Base-by-base conservation (phyloP, 2,113 vertebrate species). In the Cranoglanis bouderius region DNA sequence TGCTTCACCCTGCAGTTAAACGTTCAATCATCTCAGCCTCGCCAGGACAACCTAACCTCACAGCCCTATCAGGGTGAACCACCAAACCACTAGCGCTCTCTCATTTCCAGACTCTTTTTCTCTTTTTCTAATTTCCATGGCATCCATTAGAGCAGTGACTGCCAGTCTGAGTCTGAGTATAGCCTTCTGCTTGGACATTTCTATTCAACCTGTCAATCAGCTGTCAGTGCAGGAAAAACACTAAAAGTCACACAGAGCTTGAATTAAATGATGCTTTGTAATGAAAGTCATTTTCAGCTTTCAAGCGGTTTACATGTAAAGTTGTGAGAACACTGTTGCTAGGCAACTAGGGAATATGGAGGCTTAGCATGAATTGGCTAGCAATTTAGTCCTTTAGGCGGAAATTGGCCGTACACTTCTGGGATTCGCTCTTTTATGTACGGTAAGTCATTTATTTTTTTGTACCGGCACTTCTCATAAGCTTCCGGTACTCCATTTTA, bases 1-100 rank as follows among this genome's bases (percentile, higher is more conserved):
- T 94, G 51, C 93, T 97, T 83, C 92, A 92, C 21, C 85, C 94
- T 0, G 35, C 94, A 46, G 81, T 95, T 89, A 94, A 90, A 82
- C 93, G 1, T 0, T 90, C 29, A 4, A 90, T 96, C 46, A 90
- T 90, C 57, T n/a, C 87, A 4, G 89, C 93, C 59, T 90, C 91
- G n/a, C 24, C 8, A 13, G 93, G 90, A 3, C 67, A 86, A 46
- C 87, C 88, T 1, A 94, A 94, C 87, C 91, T 96, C 74, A 94
- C 92, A 85, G 91, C 91, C 0, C 89, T 96, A 63, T 90, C 38
- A 88, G 90, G 93, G 96, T 94, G 63, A 88, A 63, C 6, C 26
- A 85, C 46, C 74, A 82, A 84, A 18, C 46, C 21, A 43, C 35
- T 6, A 7, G 51, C 2, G 2, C 14, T 74, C 14, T 26, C 35